A percentile compares a stretch with the other conserved stretches of the same genome.
These are phyloP conservation scores for Pseudotriccus pelzelni DNA, from an alignment of 2,797 vertebrate species.

Conservation along the genomic window DNA sequence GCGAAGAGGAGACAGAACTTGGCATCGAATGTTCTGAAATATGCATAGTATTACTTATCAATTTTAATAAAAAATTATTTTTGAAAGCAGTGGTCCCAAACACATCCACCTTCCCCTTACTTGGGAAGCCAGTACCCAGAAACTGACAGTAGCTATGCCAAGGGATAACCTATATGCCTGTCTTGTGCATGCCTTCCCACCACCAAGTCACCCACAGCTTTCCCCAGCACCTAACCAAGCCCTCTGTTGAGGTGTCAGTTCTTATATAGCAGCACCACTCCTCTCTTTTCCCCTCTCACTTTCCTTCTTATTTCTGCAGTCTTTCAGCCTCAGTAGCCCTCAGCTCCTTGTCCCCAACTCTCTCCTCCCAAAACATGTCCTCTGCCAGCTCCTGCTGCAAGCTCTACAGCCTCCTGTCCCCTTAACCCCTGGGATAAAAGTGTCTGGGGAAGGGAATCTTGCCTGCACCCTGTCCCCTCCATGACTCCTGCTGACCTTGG, in stretches of 20 bases:
- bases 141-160: not conserved
- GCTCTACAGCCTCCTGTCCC: accelerated
- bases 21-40: not conserved
- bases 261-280: not conserved
- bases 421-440: accelerated
- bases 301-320: not conserved
- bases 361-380: accelerated
- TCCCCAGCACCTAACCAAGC: not conserved
- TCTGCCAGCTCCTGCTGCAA: accelerated
- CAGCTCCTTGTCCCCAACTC: accelerated
- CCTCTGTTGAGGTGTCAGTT: not conserved
- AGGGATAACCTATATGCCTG: not conserved
- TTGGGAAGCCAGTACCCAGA: not conserved
- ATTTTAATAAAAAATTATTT: not conserved
- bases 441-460: accelerated
- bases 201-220: not conserved
- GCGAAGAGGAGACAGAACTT: not conserved
- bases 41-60: not conserved
- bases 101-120: not conserved
- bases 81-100: not conserved
- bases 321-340: not conserved
- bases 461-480: accelerated
- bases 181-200: not conserved
- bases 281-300: not conserved
- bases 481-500: not conserved